Base-by-base conservation (phyloP, 2,888 invertebrate genomes). In the Plusia festucae region DNA sequence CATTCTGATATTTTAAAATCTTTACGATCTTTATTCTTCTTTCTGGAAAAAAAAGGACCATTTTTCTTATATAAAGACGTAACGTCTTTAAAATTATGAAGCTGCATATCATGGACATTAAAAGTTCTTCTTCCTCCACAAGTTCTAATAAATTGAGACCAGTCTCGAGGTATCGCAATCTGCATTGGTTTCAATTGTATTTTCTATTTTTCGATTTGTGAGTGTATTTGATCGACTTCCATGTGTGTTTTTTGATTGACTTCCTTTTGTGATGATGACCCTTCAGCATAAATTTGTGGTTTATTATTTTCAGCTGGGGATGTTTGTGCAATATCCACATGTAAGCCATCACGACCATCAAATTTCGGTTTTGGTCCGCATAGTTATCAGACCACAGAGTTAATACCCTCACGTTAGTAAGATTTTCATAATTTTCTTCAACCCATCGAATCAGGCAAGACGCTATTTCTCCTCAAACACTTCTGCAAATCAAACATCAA, bases 401-500 rank as follows among this genome's bases (percentile, higher is more conserved):
- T 18, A 72, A 40, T 22, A 68, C 71, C 20, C 34, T 56, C 24
- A 44, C 44, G 56, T 40, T 20, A 22, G 34, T 44, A 22, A 56
- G 11, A 44, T 56, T 56, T 20, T 44, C 56, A 40, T 40, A 44
- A 24, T 44, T 44, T 56, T 44, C 56, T 18, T 49, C 49, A 27
- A 27, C 27, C 27, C 27, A 27, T 27, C 27, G 27, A 27, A 27
- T 27, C 6, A 27, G 27, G 27, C 27, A 27, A 27, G 27, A 27
- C 27, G 27, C 27, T 27, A 27, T 27, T 8, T 27, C 27, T 27
- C 27, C 27, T 27, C 67, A 70, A 40, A 63, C 70, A 70, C 51
- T 70, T 73, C 40, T 70, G 73, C 53, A 73, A 54, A 52, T 70
- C 70, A 59, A 73, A 59, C 60, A 65, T 70, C 52, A 68, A 60